Conservation (phyloP, 2,888 invertebrate genomes). For the Nephrotoma guestfalica region DNA sequence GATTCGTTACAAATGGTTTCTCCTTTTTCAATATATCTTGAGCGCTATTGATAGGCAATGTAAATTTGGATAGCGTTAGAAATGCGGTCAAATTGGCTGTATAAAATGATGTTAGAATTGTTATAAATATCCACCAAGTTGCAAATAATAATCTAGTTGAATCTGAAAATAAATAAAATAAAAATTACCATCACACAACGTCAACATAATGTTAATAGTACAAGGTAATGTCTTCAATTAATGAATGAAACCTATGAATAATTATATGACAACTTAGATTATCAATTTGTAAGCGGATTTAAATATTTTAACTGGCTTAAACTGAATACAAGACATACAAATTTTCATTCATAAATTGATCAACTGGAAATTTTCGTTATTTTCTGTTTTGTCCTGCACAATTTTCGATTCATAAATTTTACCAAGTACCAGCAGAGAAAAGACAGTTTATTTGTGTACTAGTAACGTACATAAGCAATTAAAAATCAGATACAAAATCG, state of each 20-base stretch:
- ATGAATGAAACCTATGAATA: too few species aligned
- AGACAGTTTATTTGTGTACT: too few species aligned
- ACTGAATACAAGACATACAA: too few species aligned
- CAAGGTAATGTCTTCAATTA: constrained; percentile 11
- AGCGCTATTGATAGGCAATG: constrained; percentile 57
- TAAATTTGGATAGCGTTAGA: constrained; percentile 70
- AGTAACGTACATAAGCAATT: too few species aligned
- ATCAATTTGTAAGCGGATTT: neutral
- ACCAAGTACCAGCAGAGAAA: too few species aligned
- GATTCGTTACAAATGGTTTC: constrained; percentile 53
- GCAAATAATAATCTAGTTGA: constrained; percentile 71
- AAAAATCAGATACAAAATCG: too few species aligned
- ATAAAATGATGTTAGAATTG: constrained; percentile 75
- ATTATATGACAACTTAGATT: neutral
- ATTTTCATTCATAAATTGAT: too few species aligned
- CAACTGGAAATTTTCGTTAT: too few species aligned
- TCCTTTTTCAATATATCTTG: constrained; percentile 49
- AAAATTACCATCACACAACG: constrained; percentile 10
- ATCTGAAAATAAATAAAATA: constrained; percentile 39
- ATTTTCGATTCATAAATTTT: too few species aligned
- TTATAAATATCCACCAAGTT: constrained; percentile 86
- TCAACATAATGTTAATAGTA: constrained; percentile 14
- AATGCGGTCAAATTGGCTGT: constrained; percentile 85
- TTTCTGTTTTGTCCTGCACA: too few species aligned
- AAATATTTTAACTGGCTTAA: too few species aligned